Conservation (phyloP, 1,140 invertebrate species). For the Atta texana region DNA sequence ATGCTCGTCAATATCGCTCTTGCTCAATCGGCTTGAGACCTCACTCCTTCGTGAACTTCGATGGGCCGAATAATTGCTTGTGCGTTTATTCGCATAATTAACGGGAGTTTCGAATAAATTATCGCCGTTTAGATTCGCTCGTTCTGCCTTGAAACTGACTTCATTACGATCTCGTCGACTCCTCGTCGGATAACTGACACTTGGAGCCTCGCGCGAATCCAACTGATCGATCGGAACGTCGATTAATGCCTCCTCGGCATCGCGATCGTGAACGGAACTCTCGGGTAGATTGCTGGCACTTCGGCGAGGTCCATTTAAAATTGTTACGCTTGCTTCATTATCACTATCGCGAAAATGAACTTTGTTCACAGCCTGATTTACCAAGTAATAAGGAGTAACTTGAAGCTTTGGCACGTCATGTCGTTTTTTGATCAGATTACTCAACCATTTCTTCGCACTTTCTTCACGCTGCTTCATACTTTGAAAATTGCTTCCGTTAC, state of each 20-base stretch:
- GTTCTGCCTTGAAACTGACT: neutral
- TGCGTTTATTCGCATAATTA: slow-evolving; percentile 41
- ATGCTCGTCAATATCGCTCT: neutral
- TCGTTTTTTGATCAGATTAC: neutral
- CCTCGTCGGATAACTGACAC: neutral
- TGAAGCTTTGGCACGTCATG: neutral
- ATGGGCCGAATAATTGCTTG: slow-evolving; percentile 7
- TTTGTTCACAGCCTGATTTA: slow-evolving; percentile 19
- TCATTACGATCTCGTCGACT: slow-evolving; percentile 11
- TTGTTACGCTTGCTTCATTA: slow-evolving; percentile 30
- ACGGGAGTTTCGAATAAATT: slow-evolving; percentile 23
- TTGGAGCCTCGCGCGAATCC: slow-evolving; percentile 14
- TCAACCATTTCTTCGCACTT: neutral
- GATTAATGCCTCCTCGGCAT: slow-evolving; percentile 20
- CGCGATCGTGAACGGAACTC: slow-evolving; percentile 1
- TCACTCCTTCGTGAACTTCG: neutral
- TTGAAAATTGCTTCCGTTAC: neutral
- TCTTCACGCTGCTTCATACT: slow-evolving; percentile 20
- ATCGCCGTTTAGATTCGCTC: neutral
- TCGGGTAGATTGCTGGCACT: slow-evolving; percentile 20
- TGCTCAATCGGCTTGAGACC: neutral
- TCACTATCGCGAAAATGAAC: slow-evolving; percentile 13
- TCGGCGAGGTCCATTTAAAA: neutral
- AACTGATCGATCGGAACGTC: slow-evolving; percentile 24
- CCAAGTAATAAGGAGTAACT: neutral